A percentile compares a stretch with the other conserved stretches of the same genome.
Conservation (phyloP, 37 sponge, comb jelly and placozoan genomes). For the Theonella swinhoei region DNA sequence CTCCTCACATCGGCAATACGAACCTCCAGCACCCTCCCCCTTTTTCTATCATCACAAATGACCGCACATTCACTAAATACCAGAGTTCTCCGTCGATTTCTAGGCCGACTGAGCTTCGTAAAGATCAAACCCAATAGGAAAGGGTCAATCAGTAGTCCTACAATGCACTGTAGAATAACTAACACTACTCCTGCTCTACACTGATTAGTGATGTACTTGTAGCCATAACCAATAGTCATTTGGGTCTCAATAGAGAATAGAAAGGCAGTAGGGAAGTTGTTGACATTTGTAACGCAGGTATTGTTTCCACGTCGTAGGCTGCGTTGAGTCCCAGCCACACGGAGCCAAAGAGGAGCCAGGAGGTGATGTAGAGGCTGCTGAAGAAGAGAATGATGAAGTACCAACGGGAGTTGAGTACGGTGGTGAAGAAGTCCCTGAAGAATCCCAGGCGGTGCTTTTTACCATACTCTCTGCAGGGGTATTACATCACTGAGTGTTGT, state of each 20-base stretch:
- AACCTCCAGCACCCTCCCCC: conserved; percentile 32
- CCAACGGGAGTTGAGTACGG: conserved; percentile 74
- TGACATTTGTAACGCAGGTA: conserved; percentile 52
- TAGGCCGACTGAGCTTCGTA: conserved; percentile 71
- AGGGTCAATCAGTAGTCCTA: conserved; percentile 65
- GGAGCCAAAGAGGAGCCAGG: conserved; percentile 65
- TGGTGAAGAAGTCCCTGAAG: conserved; percentile 72
- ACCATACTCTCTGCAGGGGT: too few species aligned
- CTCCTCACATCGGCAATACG: conserved; percentile 69
- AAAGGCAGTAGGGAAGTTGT: conserved; percentile 55
- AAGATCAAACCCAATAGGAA: conserved; percentile 82
- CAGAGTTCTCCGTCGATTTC: conserved; percentile 72
- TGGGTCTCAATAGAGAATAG: conserved; percentile 81
- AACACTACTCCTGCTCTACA: conserved; percentile 62
- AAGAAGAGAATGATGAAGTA: conserved; percentile 47
- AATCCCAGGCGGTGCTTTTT: conserved; percentile 9
- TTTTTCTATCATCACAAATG: conserved; percentile 37
- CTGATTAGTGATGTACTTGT: conserved; percentile 30
- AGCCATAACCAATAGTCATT: conserved; percentile 83
- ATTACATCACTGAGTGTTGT: too few species aligned
- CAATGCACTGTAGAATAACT: conserved; percentile 54
- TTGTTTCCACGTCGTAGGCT: conserved; percentile 23
- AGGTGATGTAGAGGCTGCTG: conserved; percentile 35
- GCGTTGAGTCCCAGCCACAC: conserved; percentile 54
- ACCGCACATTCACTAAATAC: conserved; percentile 68